Conservation (phyloP, 2,797 vertebrate genomes). For the Dendrocincla fuliginosa region DNA sequence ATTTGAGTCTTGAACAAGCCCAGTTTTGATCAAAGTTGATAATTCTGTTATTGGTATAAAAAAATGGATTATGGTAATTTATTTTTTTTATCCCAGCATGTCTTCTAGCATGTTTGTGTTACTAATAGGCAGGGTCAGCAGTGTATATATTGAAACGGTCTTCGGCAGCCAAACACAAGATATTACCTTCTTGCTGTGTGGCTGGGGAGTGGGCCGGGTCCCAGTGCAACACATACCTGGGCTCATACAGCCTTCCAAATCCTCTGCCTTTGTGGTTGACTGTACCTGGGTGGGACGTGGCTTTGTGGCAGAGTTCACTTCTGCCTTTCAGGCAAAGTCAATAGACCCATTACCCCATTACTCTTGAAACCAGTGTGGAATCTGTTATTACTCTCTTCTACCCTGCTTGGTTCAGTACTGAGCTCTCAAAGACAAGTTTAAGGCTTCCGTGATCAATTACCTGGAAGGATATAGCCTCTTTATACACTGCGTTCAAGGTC, state of each 20-base stretch:
- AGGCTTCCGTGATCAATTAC: not conserved
- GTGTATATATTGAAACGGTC: not conserved
- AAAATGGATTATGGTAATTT: fast-evolving
- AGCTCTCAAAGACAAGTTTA: not conserved
- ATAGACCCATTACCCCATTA: not conserved
- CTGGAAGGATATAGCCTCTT: not conserved
- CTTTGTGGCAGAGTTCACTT: not conserved
- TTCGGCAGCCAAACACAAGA: not conserved
- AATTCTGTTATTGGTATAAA: not conserved
- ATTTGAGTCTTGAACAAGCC: not conserved
- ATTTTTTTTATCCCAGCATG: not conserved
- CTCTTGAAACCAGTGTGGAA: not conserved
- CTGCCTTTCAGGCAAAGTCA: not conserved
- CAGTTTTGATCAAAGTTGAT: not conserved
- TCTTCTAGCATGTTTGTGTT: not conserved
- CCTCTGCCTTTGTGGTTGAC: not conserved
- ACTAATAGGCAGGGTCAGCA: not conserved
- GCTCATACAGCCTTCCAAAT: not conserved
- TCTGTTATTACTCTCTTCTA: not conserved
- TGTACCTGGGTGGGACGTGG: not conserved
- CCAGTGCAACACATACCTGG: not conserved
- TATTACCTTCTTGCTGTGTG: not conserved
- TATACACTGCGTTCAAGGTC: not conserved
- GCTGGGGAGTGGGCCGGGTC: too few species aligned
- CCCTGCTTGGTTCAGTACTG: not conserved